Conservation (phyloP, 2,888 invertebrate genomes). For the Endotricha flammealis region DNA sequence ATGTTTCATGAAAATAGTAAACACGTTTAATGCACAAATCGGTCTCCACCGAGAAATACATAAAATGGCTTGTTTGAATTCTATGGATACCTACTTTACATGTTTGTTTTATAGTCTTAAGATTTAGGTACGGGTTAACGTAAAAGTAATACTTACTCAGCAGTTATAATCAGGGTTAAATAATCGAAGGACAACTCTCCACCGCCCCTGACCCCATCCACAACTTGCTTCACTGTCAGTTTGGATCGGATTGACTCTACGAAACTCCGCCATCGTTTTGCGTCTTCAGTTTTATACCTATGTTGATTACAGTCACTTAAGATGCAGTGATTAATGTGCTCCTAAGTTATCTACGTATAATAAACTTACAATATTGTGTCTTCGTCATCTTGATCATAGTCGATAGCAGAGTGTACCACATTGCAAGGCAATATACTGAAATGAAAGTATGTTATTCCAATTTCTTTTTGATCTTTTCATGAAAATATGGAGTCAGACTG, state of each 20-base stretch:
- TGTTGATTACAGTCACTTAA: slow-evolving; percentile 18
- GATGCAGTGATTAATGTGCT: not conserved
- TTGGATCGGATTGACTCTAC: slow-evolving; percentile 88
- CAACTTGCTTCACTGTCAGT: slow-evolving; percentile 89
- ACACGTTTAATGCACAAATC: no score
- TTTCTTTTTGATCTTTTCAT: no score
- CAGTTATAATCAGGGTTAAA: slow-evolving; percentile 86
- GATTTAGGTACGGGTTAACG: no score
- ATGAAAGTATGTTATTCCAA: no score
- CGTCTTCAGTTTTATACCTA: slow-evolving; percentile 71
- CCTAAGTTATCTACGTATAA: slow-evolving; percentile 1
- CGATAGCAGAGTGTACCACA: slow-evolving; percentile 70
- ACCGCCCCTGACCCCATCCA: slow-evolving; percentile 87
- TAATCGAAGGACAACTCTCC: slow-evolving; percentile 91
- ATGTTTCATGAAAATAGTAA: no score
- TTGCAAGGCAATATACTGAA: slow-evolving; percentile 80
- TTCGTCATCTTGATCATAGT: slow-evolving; percentile 44
- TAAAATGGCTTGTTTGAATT: no score
- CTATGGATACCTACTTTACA: no score
- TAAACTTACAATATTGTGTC: slow-evolving; percentile 56
- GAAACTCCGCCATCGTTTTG: slow-evolving; percentile 83
- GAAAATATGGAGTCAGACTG: no score
- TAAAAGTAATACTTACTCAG: slow-evolving; percentile 87
- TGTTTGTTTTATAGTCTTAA: no score
- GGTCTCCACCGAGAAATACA: no score